phyloP scores from a whole-genome alignment of 2,888 invertebrate genomes.

The Drosophila rubida region DNA sequence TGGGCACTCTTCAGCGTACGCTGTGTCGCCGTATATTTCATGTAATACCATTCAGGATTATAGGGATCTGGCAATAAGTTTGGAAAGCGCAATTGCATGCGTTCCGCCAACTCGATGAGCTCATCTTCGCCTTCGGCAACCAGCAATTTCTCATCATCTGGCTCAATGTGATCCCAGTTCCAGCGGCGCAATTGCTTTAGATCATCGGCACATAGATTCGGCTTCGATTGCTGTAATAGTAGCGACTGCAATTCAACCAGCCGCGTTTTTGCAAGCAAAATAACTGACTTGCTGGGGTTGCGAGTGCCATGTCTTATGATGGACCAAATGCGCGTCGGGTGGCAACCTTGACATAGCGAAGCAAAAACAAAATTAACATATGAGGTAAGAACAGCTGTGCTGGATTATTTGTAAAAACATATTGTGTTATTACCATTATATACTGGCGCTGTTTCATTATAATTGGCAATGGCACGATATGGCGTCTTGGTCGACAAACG shows the following conservation, averaged over 20 bases:
- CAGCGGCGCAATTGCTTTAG: constrained; percentile 86
- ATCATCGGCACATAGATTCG: constrained; percentile 85
- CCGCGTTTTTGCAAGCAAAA: constrained; percentile 86
- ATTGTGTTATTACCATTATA: constrained; percentile 86
- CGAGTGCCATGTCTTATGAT: constrained; percentile 92
- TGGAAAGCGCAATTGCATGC: constrained; percentile 91
- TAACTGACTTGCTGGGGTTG: constrained; percentile 88
- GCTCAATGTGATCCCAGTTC: constrained; percentile 86
- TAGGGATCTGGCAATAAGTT: constrained; percentile 87
- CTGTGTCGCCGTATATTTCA: constrained; percentile 91
- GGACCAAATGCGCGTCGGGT: constrained; percentile 90
- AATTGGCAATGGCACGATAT: constrained; percentile 89
- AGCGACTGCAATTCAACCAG: constrained; percentile 84
- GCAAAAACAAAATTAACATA: constrained; percentile 9
- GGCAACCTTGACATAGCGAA: constrained; percentile 86
- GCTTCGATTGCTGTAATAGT: constrained; percentile 84
- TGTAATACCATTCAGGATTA: constrained; percentile 86
- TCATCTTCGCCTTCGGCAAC: constrained; percentile 92
- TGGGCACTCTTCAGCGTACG: constrained; percentile 91
- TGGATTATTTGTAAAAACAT: constrained; percentile 11
- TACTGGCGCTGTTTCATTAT: constrained; percentile 87
- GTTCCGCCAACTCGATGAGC: constrained; percentile 89
- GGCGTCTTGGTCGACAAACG: constrained; percentile 90
- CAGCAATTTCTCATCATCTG: constrained; percentile 87
- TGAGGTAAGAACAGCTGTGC: constrained; percentile 41